Base-by-base conservation (phyloP, 2,797 vertebrate genomes). In the Macropodus opercularis region DNA sequence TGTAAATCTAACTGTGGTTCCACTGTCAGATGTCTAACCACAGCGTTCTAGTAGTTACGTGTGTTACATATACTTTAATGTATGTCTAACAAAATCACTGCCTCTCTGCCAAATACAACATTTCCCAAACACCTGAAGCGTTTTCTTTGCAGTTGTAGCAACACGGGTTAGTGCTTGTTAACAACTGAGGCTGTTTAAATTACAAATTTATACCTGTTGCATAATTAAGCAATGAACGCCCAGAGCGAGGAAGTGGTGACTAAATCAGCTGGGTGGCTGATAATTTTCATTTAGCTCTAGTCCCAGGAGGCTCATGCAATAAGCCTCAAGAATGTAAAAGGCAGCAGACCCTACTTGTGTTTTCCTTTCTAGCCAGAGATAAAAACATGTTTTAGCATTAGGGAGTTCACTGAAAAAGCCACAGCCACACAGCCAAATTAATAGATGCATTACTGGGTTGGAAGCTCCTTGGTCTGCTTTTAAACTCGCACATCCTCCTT, bases 11-110 rank as follows among this genome's bases (percentile, higher is more conserved):
- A 12, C 54, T 27, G 50, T 32, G 39, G 14, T 62, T 24, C 48
- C 21, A 13, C 19, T 31, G 27, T 63, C 6, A 34, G 21, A 59
- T 63, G 39, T 8, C 7, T 66, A 1, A 31, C 31, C 21, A 56
- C 1, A n/a, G 23, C 39, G 41, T 75, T 41, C 23, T 18, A 32
- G 7, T 42, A 18, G 29, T 48, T 69, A 8, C 9, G 35, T 68
- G 55, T 71, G 70, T 85, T 62, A 70, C 47, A 72, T 75, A 77
- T 5, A n/a, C n/a, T 41, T 29, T 76, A 54, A 56, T 46, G 41
- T 12, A 48, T 41, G 57, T 72, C 60, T 62, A n/a, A n/a, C n/a
- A n/a, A n/a, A n/a, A n/a, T n/a, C n/a, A n/a, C n/a, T 68, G 63
- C 69, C 23, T 63, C 22, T 64, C 26, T 52, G 67, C 69, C 69